These are phyloP conservation scores for Drosophila anceps DNA, from an alignment of 2,888 invertebrate species.

Conservation along the genomic window DNA sequence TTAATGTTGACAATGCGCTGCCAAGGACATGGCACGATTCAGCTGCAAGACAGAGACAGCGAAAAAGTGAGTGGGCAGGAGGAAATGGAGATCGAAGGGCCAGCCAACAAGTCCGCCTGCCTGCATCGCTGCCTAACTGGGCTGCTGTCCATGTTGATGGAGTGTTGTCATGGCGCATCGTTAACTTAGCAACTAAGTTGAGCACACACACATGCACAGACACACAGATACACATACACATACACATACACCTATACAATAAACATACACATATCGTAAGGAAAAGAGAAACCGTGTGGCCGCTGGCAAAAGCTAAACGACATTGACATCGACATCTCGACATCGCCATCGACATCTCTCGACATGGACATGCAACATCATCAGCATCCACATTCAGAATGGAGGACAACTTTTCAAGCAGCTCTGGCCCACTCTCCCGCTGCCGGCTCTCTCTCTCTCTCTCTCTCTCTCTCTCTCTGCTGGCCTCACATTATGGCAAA, in stretches of 20 bases:
- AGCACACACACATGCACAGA: constrained; percentile 18
- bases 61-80: neutral
- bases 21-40: constrained; percentile 70
- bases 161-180: constrained; percentile 66
- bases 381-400: constrained; percentile 54
- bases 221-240: constrained; percentile 2
- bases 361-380: constrained; percentile 65
- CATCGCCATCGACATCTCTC: constrained; percentile 64
- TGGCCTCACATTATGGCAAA: constrained; percentile 68
- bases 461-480: neutral
- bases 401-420: constrained; percentile 14
- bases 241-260: constrained; percentile 1
- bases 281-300: constrained; percentile 10
- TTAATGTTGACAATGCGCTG: constrained; percentile 75
- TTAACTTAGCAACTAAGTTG: constrained; percentile 65
- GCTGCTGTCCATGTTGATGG: constrained; percentile 57
- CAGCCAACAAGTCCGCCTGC: neutral
- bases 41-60: neutral
- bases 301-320: constrained; percentile 53
- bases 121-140: constrained; percentile 37
- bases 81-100: neutral
- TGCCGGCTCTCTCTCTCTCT: neutral
- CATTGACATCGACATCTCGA: constrained; percentile 64
- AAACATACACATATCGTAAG: constrained; percentile 1
- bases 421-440: neutral